Base-by-base conservation (phyloP, 2,797 vertebrate genomes). In the Melanotaenia pygmaea region DNA sequence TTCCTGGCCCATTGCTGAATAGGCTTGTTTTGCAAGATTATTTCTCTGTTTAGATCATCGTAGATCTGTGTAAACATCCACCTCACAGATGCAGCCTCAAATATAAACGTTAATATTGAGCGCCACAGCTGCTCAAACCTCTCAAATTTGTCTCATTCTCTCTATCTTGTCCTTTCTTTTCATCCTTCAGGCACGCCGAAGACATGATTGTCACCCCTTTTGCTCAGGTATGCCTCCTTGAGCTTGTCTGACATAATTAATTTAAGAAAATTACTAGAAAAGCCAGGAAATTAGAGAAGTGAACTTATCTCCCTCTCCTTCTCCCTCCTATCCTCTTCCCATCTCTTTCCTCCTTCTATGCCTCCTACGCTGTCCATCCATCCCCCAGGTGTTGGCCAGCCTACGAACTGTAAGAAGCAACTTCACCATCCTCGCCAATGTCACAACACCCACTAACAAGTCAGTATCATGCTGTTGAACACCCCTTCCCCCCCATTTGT, bases 151-250 rank as follows among this genome's bases (percentile, higher is more conserved):
- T 67, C 70, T 63, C 30, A n/a, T 61, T 70, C 43, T 67, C 24
- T 53, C 0, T 45, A 63, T 26, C 70, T 51, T 73, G 30, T 72
- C 60, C 51, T 40, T 20, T 2, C 72, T 4, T 79, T 24, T 68
- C 62, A 4, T 74, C 66, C 85, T 74, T 14, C 90, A 98, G 97
- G 83, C 96, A 98, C 5, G 89, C 95, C 0, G 97, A 98, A 90
- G 97, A 98, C 92, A 96, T 98, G 92, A 98, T 98, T 20, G 97
- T 98, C 81, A 98, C 97, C 11, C 97, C 97, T 24, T 98, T 98
- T 22, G 97, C 97, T 93, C 97, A 98, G 97, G 97, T 98, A 88
- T 57, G 88, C 74, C 11, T 22, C 62, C 16, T 64, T 3, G 12
- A 20, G 34, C 51, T 72, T 22, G 4, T 82, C 59, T 60, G 62